Base-by-base conservation (phyloP, 2,113 vertebrate species). In the Spizaetus ornatus region DNA sequence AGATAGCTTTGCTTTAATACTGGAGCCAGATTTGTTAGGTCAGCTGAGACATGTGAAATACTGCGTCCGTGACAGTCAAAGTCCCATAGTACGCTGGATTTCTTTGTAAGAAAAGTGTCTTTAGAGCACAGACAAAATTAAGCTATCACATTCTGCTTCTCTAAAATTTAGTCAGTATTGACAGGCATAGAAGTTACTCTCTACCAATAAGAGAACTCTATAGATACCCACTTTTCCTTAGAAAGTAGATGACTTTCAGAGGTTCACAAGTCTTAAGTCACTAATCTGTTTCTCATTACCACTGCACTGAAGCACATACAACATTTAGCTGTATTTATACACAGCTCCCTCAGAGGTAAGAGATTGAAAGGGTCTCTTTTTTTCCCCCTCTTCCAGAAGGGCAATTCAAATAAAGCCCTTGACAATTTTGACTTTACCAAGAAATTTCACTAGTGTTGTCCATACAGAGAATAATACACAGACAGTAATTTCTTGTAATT, bases 151-250 rank as follows among this genome's bases (percentile, higher is more conserved):
- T 34, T 81, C 25, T 55, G 36, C 40, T 31, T 90, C 48, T 31
- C 45, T 82, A 85, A 63, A 65, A 80, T 79, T 53, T 61, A 43
- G 15, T 42, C 34, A 53, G 21, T 34, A 58, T 7, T 16, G 11
- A 42, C 0, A 2, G 36, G 23, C 16, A 59, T 2, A 6, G 27
- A 83, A 80, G 36, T 42, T 82, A 34, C 36, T n/a, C 42, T 56
- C 67, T 79, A 43, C 15, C 26, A 79, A 2, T 20, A 42, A 52
- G 10, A 84, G 10, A 86, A 58, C 56, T 47, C 32, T 42, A 81
- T 0, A 67, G 38, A 53, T 8, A 69, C 1, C 4, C 0, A 7
- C 6, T 42, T 52, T 80, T n/a, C 62, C 15, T 40, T 17, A 58
- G 18, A 67, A 66, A 11, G 25, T 2, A 48, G 25, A 29, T 16